Evolutionary conservation across 1,140 invertebrate species (phyloP).

Genomic region (Eupeodes corollae): DNA sequence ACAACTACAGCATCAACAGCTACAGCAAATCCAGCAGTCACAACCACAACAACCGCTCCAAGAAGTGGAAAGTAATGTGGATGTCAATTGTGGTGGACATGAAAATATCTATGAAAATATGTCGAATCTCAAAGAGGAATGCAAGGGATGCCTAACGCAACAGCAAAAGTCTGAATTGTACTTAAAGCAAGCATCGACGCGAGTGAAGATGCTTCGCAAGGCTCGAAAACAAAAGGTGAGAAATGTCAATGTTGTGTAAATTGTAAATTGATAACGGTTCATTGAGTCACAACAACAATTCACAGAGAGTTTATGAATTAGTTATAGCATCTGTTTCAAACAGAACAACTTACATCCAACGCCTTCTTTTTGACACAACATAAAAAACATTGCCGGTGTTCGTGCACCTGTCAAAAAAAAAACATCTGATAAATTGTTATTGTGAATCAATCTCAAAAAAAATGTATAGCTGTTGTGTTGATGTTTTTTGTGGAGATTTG

Average conservation of each 20-base stretch:
- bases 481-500: too few relatives aligned
- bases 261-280: not conserved
- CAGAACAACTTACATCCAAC: too few relatives aligned
- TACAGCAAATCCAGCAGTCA: conserved; percentile 11
- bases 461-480: too few relatives aligned
- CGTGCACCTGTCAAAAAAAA: too few relatives aligned
- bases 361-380: too few relatives aligned
- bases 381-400: too few relatives aligned
- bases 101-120: conserved; percentile 30
- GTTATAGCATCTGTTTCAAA: too few relatives aligned
- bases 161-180: conserved; percentile 21
- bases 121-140: conserved; percentile 24
- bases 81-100: not conserved
- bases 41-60: conserved; percentile 17
- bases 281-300: too few relatives aligned
- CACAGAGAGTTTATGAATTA: too few relatives aligned
- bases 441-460: too few relatives aligned
- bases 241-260: conserved; percentile 1
- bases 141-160: conserved; percentile 2
- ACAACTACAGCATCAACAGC: conserved; percentile 5
- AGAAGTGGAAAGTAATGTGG: not conserved
- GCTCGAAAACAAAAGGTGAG: conserved; percentile 35
- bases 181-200: conserved; percentile 33
- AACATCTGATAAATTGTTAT: too few relatives aligned
- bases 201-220: conserved; percentile 32